Evolutionary conservation across 2,797 vertebrate genomes (phyloP).

Genomic region (Falco berigora): DNA sequence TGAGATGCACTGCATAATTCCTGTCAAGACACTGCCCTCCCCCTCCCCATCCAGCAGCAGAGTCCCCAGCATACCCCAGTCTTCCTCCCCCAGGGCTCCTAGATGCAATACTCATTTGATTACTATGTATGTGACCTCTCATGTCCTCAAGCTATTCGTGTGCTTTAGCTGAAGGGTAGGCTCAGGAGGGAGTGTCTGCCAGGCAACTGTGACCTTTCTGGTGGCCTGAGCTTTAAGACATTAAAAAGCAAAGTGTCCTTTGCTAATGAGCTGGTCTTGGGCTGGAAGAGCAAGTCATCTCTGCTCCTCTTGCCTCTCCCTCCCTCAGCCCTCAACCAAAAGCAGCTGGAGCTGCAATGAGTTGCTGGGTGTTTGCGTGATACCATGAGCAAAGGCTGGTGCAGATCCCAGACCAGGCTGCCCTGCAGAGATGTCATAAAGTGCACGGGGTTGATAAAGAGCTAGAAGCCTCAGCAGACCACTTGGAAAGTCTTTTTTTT

Average conservation of each 20-base stretch:
- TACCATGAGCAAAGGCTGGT: background rate
- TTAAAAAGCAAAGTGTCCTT: background rate
- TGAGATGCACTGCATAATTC: background rate
- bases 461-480: background rate
- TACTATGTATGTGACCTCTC: background rate
- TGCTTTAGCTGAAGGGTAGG: background rate
- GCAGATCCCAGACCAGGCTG: background rate
- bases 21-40: background rate
- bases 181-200: background rate
- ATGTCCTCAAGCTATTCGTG: background rate
- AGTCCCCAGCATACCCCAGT: background rate
- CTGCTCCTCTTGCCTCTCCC: background rate
- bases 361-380: background rate
- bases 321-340: background rate
- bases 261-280: background rate
- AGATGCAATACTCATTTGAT: background rate
- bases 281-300: background rate
- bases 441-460: fast-evolving
- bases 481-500: background rate
- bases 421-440: background rate
- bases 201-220: background rate
- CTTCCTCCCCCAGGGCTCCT: background rate
- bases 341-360: background rate
- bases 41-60: background rate
- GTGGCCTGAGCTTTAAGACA: background rate